These are phyloP conservation scores for Phyllotis vaccarum DNA, from an alignment of 2,797 vertebrate genomes.

Conservation along the genomic window DNA sequence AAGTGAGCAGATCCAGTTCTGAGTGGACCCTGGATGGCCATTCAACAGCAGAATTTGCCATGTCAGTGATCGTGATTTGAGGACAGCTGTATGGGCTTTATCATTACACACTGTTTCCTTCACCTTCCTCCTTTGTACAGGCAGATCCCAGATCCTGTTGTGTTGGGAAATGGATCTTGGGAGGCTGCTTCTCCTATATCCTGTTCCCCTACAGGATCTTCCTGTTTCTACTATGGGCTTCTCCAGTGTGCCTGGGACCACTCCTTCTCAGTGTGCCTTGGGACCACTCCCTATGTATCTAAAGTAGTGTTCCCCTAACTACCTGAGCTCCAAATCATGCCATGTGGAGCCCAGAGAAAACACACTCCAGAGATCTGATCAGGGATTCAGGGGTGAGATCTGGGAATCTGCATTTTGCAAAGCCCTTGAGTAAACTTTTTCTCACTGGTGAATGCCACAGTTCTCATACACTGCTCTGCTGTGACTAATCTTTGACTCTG, in stretches of 20 bases:
- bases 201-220: not conserved
- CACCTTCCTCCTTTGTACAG: conserved; percentile 9
- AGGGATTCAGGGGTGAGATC: not conserved
- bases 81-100: not conserved
- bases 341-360: not conserved
- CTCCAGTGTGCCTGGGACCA: not conserved
- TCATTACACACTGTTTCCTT: conserved; percentile 10
- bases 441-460: not conserved
- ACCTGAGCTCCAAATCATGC: not conserved
- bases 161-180: not conserved
- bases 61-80: not conserved
- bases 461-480: not conserved
- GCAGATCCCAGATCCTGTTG: conserved; percentile 59
- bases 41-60: conserved; percentile 7
- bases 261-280: not conserved
- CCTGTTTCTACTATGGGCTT: conserved; percentile 36
- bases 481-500: not conserved
- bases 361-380: not conserved
- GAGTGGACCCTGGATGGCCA: not conserved
- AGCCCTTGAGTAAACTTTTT: not conserved
- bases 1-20: not conserved
- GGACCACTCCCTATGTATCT: not conserved
- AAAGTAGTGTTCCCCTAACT: not conserved
- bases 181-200: conserved; percentile 29
- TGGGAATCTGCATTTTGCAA: not conserved